Base-by-base conservation (phyloP, 2,113 vertebrate genomes). In the Myiozetetes cayanensis region DNA sequence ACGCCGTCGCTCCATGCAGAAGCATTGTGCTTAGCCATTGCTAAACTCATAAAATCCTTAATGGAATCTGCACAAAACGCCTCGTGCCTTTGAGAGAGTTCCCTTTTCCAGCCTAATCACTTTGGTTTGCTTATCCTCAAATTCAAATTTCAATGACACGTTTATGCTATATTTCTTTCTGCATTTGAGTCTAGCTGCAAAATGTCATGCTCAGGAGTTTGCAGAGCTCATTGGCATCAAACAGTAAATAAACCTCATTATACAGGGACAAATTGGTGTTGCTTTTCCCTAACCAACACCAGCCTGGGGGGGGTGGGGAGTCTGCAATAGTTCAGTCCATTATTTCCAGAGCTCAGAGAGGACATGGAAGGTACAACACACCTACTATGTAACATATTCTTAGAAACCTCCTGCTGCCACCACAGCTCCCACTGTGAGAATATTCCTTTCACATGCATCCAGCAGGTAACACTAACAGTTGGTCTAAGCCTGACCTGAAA, bases 31-130 rank as follows among this genome's bases (percentile, higher is more conserved):
- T 76, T 17, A 67, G 50, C 84, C 79, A 71, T 39, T n/a, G 80
- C 78, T 82, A 46, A 93, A 93, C 82, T 76, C 62, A 72, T 88
- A 86, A 94, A 94, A 90, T 47, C 73, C 76, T 80, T 86, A 90
- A 86, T 67, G 80, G 59, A 86, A 86, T 71, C 89, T 84, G 70
- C 65, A 84, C 52, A 74, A 76, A 85, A 93, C 8, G 39, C 50
- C 70, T 17, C 27, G 35, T 61, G 68, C 88, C 50, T 70, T 52
- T 41, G 50, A 93, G 50, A 85, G 18, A 78, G 84, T 44, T 80
- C 70, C 35, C 35, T 63, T 55, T 92, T 63, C 43, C 80, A 67
- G 39, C 16, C 47, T 66, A 33, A 74, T 66, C 35, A 12, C 8
- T 50, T 17, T 35, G 56, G 33, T 76, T 88, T 86, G 61, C 47